Evolutionary conservation across 2,113 vertebrate species (phyloP), one percentile per base, ranked within the genome.

Genomic region (Progne subis): DNA sequence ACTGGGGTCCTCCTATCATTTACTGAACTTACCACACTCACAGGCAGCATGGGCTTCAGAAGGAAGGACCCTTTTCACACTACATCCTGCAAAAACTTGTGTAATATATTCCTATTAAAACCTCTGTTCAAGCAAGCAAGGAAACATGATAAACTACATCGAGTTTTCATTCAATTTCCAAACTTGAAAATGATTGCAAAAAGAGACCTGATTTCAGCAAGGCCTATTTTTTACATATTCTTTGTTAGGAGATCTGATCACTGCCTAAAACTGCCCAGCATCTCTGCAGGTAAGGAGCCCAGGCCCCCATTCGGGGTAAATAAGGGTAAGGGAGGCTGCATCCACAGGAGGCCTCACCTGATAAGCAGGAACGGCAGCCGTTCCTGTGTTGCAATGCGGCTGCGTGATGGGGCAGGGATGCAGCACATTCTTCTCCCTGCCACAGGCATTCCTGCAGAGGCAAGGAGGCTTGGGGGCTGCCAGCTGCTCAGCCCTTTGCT

Each of bases 401-500:
- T 86, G 78, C 3, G 39, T 86, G 94, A 79, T 8, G 1, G 14
- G 37, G 34, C 14, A 95, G 77, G 79, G 75, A 69, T 6, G 5
- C 29, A 90, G 92, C 57, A 69, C 97, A 97, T 98, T 98, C 97
- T 97, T 97, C 86, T 88, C 94, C 50, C 92, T 69, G 94, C 96
- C 92, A 19, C 96, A 97, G 78, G 97, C 94, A 98, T 98, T 97
- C 96, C 96, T 3, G 11, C 91, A 92, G 94, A 69, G 92, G 91
- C 89, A 92, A 88, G 89, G 84, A 91, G 97, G 95, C 96, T 95
- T 23, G 9, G 84, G 55, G 63, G 65, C 97, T 88, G 92, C 95
- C 98, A 98, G 98, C 98, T 98, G 98, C 97, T 96, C 65, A 0
- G 90, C 79, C 78, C 96, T 96, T 95, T 95, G 96, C 94, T 85